Evolutionary conservation across 2,113 vertebrate species (phyloP).

Genomic region (Zosterops japonicus): DNA sequence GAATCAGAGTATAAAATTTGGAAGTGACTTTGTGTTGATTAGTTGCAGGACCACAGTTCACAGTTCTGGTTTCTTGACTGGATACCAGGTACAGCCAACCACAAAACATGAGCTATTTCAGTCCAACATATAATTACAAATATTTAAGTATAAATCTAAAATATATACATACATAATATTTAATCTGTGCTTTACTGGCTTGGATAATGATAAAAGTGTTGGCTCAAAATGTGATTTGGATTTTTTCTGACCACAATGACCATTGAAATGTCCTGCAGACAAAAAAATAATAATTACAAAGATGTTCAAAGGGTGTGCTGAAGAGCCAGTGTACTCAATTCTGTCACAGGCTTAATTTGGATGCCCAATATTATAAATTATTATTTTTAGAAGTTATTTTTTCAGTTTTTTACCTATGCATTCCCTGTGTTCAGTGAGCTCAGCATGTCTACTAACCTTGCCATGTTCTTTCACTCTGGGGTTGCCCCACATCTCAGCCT

Average conservation of each 20-base stretch:
- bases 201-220: not conserved
- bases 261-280: not conserved
- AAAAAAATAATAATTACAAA: not conserved
- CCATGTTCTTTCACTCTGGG: rapidly evolving
- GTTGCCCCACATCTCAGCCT: not conserved
- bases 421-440: not conserved
- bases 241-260: not conserved
- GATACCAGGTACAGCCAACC: not conserved
- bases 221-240: not conserved
- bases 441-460: rapidly evolving
- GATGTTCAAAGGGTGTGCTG: not conserved
- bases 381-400: not conserved
- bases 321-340: not conserved
- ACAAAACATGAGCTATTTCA: not conserved
- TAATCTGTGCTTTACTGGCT: not conserved
- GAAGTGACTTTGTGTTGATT: not conserved
- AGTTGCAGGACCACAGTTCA: not conserved
- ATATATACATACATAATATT: not conserved
- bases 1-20: not conserved
- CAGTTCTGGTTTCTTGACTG: not conserved
- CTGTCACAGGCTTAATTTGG: not conserved
- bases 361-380: not conserved
- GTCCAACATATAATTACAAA: not conserved
- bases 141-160: not conserved
- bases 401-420: not conserved